Evolutionary conservation across 2,797 vertebrate species (phyloP).

Genomic region (Rhyacichthys aspro): DNA sequence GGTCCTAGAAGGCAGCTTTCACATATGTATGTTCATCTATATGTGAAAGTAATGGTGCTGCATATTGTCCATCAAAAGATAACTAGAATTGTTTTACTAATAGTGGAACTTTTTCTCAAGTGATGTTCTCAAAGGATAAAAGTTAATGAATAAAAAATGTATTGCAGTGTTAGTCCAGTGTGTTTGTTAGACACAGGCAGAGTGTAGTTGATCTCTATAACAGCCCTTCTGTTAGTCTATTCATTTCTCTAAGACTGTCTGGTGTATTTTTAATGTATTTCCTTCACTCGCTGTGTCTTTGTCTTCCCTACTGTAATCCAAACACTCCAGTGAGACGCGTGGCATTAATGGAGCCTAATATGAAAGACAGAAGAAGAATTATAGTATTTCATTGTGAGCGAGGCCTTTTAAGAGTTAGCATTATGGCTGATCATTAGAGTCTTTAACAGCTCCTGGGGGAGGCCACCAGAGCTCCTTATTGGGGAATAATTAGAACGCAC

Average conservation of each 20-base stretch:
- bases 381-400: conserved; percentile 77
- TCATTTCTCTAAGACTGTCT: conserved; percentile 59
- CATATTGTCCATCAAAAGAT: too few relatives aligned
- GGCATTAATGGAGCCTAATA: conserved; percentile 81
- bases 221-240: conserved; percentile 44
- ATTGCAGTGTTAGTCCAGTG: not conserved
- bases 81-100: too few relatives aligned
- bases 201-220: conserved; percentile 62
- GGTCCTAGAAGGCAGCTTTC: too few relatives aligned
- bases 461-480: conserved; percentile 55
- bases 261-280: conserved; percentile 30
- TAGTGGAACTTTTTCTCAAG: too few relatives aligned
- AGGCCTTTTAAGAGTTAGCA: conserved; percentile 77
- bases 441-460: conserved; percentile 75
- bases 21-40: too few relatives aligned
- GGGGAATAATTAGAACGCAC: conserved; percentile 73
- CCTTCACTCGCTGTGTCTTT: conserved; percentile 18
- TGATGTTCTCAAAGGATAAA: too few relatives aligned
- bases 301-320: conserved; percentile 61
- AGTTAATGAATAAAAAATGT: too few relatives aligned
- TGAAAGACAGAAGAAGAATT: conserved; percentile 79
- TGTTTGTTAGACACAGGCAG: too few relatives aligned
- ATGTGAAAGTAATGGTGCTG: too few relatives aligned
- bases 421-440: conserved; percentile 82
- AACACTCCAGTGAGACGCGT: conserved; percentile 57